phyloP scores from a whole-genome alignment of 2,797 vertebrate genomes.

The Coregonus suidteri region DNA sequence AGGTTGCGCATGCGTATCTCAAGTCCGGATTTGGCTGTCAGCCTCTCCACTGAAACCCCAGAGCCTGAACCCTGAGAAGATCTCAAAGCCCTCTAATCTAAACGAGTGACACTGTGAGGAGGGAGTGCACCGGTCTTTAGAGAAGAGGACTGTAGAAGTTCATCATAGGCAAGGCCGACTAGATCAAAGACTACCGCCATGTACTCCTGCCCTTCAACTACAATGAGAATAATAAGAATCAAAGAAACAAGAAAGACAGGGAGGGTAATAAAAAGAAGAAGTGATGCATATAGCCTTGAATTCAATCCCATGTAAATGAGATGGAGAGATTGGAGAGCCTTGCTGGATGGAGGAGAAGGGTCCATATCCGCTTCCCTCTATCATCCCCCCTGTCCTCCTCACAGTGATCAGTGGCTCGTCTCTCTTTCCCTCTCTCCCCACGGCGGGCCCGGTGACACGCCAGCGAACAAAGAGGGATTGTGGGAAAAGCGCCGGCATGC shows the following conservation, averaged over 20 bases:
- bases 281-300: slow-evolving; percentile 44
- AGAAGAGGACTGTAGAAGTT: not conserved
- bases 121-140: not conserved
- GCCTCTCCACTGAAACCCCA: not conserved
- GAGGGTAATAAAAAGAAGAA: slow-evolving; percentile 51
- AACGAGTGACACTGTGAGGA: not conserved
- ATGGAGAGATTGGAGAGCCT: slow-evolving; percentile 60
- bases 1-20: not conserved
- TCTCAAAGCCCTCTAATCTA: not conserved
- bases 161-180: slow-evolving; percentile 2
- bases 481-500: slow-evolving; percentile 58
- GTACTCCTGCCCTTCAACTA: slow-evolving; percentile 9
- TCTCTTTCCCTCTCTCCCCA: slow-evolving; percentile 14
- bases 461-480: slow-evolving; percentile 73
- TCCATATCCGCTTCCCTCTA: slow-evolving; percentile 60
- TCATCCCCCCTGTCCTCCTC: slow-evolving; percentile 17
- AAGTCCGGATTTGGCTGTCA: not conserved
- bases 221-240: slow-evolving; percentile 4
- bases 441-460: slow-evolving; percentile 50
- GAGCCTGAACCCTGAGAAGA: not conserved
- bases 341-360: slow-evolving; percentile 57
- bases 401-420: slow-evolving; percentile 22
- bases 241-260: not conserved
- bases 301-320: slow-evolving; percentile 58
- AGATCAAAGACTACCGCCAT: slow-evolving; percentile 17